Evolutionary conservation across 2,888 invertebrate species (phyloP).

Genomic region (Incurvaria masculella): DNA sequence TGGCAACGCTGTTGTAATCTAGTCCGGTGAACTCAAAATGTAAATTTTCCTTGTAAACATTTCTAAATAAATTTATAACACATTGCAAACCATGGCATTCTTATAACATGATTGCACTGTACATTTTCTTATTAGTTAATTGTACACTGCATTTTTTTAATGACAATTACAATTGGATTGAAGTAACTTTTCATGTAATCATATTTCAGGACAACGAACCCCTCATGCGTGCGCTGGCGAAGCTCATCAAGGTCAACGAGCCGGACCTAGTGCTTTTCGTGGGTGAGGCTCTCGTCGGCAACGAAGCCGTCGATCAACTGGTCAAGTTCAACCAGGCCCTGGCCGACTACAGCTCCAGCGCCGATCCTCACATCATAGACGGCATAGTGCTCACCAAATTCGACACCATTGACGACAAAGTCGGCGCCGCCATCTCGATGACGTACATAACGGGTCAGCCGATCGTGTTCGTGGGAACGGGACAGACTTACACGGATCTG

Average conservation of each 20-base stretch:
- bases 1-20: too few species aligned
- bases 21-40: too few species aligned
- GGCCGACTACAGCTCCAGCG: constrained; percentile 81
- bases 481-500: constrained; percentile 98
- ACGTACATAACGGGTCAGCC: constrained; percentile 99
- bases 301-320: constrained; percentile 98
- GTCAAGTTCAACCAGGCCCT: constrained; percentile 98
- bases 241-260: constrained; percentile 95
- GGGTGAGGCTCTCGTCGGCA: constrained; percentile 99
- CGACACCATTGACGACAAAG: constrained; percentile 99
- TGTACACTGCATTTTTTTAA: too few species aligned
- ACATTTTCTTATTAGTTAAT: too few species aligned
- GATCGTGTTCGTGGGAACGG: constrained; percentile 98
- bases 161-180: too few species aligned
- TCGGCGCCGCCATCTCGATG: constrained; percentile 99
- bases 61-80: too few species aligned
- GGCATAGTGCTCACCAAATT: constrained; percentile 99
- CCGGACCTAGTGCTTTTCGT: constrained; percentile 99
- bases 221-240: constrained; percentile 95
- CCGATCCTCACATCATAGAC: constrained; percentile 90
- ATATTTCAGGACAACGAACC: constrained; percentile 99
- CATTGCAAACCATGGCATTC: too few species aligned
- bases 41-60: too few species aligned
- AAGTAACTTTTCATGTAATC: too few species aligned
- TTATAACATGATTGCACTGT: too few species aligned